Percentiles rank a stretch among this genome's conserved stretches.
These are phyloP conservation scores for Scaptomyza montana DNA, from an alignment of 1,140 invertebrate species.

Conservation along the genomic window DNA sequence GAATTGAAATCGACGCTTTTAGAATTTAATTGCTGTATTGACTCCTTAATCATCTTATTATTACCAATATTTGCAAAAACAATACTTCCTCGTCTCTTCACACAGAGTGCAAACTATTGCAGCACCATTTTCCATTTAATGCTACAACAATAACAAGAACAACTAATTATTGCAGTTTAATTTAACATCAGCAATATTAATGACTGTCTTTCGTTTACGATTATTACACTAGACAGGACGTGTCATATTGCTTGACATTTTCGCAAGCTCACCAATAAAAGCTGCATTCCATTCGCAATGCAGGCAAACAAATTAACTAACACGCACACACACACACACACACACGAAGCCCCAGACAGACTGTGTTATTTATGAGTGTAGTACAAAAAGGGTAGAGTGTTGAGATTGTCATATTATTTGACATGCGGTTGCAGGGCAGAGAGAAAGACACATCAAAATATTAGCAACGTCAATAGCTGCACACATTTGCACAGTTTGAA, in stretches of 20 bases:
- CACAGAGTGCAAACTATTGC: not conserved
- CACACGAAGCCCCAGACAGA: not conserved
- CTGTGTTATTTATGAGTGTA: conserved; percentile 24
- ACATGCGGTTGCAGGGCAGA: conserved; percentile 14
- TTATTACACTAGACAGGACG: conserved; percentile 3
- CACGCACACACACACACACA: conserved; percentile 11
- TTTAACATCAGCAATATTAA: conserved; percentile 7
- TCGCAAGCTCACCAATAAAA: conserved; percentile 62
- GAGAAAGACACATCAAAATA: conserved; percentile 58
- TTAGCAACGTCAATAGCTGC: conserved; percentile 72
- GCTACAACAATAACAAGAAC: not conserved
- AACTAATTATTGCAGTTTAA: conserved; percentile 5
- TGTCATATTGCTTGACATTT: conserved; percentile 24
- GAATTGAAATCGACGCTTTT: no score
- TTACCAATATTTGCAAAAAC: no score
- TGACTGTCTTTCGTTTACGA: conserved; percentile 2
- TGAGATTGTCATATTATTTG: conserved; percentile 24
- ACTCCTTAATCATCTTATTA: no score
- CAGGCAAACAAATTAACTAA: conserved; percentile 69
- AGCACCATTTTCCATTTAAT: not conserved
- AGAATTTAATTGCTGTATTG: no score
- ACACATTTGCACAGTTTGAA: conserved; percentile 56
- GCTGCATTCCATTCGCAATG: conserved; percentile 36
- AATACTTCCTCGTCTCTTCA: no score
- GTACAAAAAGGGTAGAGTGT: not conserved